Base-by-base conservation (phyloP, 92 coral and sea anemone species). In the Bergia sp. region DNA sequence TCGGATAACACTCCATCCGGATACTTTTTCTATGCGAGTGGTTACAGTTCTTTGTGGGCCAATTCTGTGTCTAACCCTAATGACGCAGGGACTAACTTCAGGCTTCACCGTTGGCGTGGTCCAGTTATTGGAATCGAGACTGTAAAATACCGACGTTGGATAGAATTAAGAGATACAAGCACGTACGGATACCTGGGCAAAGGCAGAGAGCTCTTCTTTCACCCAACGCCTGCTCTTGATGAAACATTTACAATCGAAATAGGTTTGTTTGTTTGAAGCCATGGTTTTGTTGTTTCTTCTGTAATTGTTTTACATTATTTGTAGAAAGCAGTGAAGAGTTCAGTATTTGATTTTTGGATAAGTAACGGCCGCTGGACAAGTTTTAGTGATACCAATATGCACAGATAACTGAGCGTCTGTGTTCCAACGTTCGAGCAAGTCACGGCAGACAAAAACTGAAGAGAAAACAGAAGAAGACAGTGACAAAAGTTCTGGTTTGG, bases 171-270 rank as follows among this genome's bases (percentile, higher is more conserved):
- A 29, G 91, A 91, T 1, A 75, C 65, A 6, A 73, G 67, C 47
- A 36, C 3, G 29, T 1, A 89, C 55, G 94, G 92, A 58, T 67
- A 21, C 16, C 86, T 92, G 23, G 1, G 29, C 12, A 41, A 41
- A 36, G 40, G 29, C 6, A 37, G 66, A 39, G 0, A 12, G 44
- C 21, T 76, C n/a, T 21, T 37, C 23, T 2, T 21, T 7, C 10
- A 71, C 78, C 44, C 44, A 3, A 23, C 21, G 13, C 87, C 87
- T 11, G 29, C 42, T 18, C 16, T 86, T 41, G 81, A 40, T 7
- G 90, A 90, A 77, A 90, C 92, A 18, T 90, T 79, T 71, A 90
- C 92, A 4, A 37, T 90, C 37, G 92, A 90, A 90, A 79, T 85
- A 58, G 92, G 90, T 86, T 80, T 42, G 79, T 55, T 7, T 55